Evolutionary conservation across 2,888 invertebrate genomes (phyloP).

Genomic region (Charanyca ferruginea): DNA sequence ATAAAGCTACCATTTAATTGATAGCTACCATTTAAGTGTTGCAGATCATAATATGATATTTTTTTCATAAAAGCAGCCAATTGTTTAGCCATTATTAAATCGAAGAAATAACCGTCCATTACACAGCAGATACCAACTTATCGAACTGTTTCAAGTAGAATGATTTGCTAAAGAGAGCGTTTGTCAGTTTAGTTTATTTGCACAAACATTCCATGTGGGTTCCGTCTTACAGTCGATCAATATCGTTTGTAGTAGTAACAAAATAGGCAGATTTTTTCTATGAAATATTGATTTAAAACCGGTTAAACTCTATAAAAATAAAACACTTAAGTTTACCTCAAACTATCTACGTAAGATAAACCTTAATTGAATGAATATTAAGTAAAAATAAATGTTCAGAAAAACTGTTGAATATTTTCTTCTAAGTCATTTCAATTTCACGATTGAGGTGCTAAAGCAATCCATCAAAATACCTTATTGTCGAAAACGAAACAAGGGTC

Average conservation of each 20-base stretch:
- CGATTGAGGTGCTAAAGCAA: conserved; percentile 38
- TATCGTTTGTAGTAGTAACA: conserved; percentile 24
- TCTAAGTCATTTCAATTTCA: conserved; percentile 48
- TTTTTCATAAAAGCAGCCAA: conserved; percentile 6
- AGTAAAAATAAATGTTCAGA: not conserved
- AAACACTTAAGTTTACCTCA: not conserved
- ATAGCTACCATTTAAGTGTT: conserved; percentile 1
- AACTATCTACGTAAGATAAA: not conserved
- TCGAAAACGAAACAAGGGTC: conserved; percentile 54
- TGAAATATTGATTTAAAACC: conserved; percentile 1
- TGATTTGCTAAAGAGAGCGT: conserved; percentile 43
- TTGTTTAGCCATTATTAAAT: conserved; percentile 23
- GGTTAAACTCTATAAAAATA: not conserved
- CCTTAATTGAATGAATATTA: conserved; percentile 9
- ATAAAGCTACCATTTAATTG: not conserved
- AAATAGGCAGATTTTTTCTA: not conserved
- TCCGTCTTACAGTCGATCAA: conserved; percentile 34
- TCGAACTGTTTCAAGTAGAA: conserved; percentile 27
- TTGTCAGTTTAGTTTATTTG: conserved; percentile 48
- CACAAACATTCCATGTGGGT: conserved; percentile 16
- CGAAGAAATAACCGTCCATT: conserved; percentile 21
- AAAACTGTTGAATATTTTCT: conserved; percentile 16
- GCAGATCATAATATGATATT: not conserved
- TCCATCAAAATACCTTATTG: conserved; percentile 55
- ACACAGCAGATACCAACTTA: conserved; percentile 21